Conservation (phyloP, 2,888 invertebrate species). For the Ophion slaviceki region DNA sequence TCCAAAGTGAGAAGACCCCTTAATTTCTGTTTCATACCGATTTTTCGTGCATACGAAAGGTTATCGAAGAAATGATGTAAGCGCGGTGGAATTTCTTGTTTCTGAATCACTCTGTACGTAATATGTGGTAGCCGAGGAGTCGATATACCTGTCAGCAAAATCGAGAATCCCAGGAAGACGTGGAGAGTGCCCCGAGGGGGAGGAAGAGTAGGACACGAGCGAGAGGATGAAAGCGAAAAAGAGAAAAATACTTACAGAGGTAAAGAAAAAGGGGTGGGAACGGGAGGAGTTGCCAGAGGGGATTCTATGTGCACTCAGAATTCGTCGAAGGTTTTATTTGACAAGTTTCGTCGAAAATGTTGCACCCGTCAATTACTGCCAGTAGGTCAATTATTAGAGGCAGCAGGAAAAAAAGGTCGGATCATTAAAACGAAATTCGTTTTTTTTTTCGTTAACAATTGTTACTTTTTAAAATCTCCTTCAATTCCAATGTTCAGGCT, state of each 20-base stretch:
- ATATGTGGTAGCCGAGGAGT: slow-evolving; percentile 16
- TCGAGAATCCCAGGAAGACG: slow-evolving; percentile 39
- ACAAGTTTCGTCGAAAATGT: no score
- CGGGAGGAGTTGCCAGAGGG: background rate
- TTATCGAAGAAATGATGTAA: slow-evolving; percentile 12
- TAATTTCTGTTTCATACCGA: background rate
- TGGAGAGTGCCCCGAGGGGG: slow-evolving; percentile 50
- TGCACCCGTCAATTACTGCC: no score
- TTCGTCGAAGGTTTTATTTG: background rate
- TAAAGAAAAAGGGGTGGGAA: slow-evolving; percentile 12
- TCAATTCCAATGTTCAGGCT: no score
- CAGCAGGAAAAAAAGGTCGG: no score
- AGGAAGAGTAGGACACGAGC: slow-evolving; percentile 63
- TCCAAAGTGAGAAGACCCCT: no score
- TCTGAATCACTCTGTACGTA: slow-evolving; percentile 54
- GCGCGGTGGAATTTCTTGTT: slow-evolving; percentile 23
- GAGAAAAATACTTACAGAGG: slow-evolving; percentile 25
- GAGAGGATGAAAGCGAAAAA: slow-evolving; percentile 34
- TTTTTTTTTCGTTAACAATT: no score
- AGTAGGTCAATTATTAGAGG: no score
- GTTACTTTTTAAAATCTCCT: no score
- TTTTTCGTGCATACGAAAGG: slow-evolving; percentile 1
- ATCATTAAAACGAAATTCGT: no score
- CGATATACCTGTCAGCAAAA: slow-evolving; percentile 59
- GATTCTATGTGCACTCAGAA: background rate